These are phyloP conservation scores for Thalpophila matura DNA, from an alignment of 2,888 invertebrate species.

Conservation along the genomic window DNA sequence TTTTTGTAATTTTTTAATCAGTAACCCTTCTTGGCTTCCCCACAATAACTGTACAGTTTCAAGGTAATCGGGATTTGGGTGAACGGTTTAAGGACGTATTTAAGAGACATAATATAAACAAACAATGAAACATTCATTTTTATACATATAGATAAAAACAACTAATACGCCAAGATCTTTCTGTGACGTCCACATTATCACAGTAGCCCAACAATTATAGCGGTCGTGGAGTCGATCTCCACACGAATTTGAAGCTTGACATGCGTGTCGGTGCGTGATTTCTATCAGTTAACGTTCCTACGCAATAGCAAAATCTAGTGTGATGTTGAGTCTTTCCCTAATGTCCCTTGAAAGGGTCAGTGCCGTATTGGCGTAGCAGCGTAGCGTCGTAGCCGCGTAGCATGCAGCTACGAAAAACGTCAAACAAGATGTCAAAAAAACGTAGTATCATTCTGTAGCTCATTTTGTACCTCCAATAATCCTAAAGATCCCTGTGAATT, in stretches of 20 bases:
- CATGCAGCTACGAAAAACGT: neutral
- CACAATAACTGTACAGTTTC: too few relatives aligned
- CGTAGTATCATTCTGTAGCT: neutral
- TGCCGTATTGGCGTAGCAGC: constrained; percentile 4
- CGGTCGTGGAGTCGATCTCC: constrained; percentile 31
- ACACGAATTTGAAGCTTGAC: constrained; percentile 13
- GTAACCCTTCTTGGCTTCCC: too few relatives aligned
- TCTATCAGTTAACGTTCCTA: constrained; percentile 16
- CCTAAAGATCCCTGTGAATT: neutral
- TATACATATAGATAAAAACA: too few relatives aligned
- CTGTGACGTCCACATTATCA: constrained; percentile 5
- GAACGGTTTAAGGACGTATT: too few relatives aligned
- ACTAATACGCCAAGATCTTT: neutral
- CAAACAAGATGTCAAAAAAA: neutral
- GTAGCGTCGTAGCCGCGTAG: constrained; percentile 26
- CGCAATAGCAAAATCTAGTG: constrained; percentile 32
- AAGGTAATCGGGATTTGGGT: too few relatives aligned
- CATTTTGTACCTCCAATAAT: neutral
- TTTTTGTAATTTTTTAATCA: too few relatives aligned
- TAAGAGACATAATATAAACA: too few relatives aligned
- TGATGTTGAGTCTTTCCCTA: constrained; percentile 11
- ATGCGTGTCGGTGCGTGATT: constrained; percentile 33
- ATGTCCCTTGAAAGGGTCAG: constrained; percentile 20
- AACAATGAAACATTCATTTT: too few relatives aligned
- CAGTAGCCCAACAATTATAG: constrained; percentile 30